Evolutionary conservation across 2,113 vertebrate species (phyloP), one percentile per base, ranked within the genome.

Genomic region (Centropus bengalensis): DNA sequence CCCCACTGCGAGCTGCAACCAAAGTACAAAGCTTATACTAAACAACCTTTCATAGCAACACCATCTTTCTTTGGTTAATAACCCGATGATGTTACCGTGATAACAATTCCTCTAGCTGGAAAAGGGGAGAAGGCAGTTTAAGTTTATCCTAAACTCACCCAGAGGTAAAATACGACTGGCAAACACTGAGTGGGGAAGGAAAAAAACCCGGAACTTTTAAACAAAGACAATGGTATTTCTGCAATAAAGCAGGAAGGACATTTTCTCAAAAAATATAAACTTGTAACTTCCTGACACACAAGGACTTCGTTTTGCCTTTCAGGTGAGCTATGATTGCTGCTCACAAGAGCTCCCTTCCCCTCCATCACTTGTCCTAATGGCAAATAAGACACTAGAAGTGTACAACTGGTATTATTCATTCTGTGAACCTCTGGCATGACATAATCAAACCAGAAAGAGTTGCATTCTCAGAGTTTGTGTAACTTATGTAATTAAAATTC

Each of bases 351-450:
- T 52, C 60, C 69, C 56, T 56, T 21, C 60, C 52, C 12, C 32
- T 28, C 56, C 18, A 10, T 9, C 36, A 20, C 30, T 21, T 3
- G 2, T 10, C 20, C 38, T 14, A 1, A 26, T 55, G 59, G 42
- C 69, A 82, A 36, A 2, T 18, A 42, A 44, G 11, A 36, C 21
- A 47, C 26, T 30, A 10, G 3, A 56, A 49, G 14, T 0, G 1
- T 14, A 70, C 0, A 0, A 36, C 27, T 1, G 6, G 30, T 18
- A 38, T 7, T 52, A 52, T 4, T 59, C 5, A 7, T 12, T 42
- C 16, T 52, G 55, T 40, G 36, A 30, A 45, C 27, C 59, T 4
- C 0, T 56, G 36, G 10, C 3, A 7, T 5, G 21, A n/a, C 30
- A 55, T 4, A 40, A 16, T 86, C 66, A 49, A n/a, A 42, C 13